Evolutionary conservation across 2,888 invertebrate genomes (phyloP).

Genomic region (Phlogophora meticulosa): DNA sequence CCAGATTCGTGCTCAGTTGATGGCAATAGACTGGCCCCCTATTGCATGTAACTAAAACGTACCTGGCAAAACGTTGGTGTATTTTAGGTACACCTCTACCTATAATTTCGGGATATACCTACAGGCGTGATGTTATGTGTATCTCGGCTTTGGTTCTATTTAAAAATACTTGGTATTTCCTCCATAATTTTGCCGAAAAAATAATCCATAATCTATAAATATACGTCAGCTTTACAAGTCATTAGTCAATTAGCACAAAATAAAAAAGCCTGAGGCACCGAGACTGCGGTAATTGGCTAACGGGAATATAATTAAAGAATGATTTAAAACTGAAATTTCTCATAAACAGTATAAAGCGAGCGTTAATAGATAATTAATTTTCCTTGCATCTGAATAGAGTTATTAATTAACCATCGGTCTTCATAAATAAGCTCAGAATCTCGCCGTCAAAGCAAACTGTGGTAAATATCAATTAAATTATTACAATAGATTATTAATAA

Average conservation of each 20-base stretch:
- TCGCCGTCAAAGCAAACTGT: not conserved
- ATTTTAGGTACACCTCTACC: no score
- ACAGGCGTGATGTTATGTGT: no score
- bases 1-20: no score
- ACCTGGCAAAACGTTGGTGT: no score
- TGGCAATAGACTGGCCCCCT: no score
- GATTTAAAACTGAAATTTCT: not conserved
- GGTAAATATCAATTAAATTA: not conserved
- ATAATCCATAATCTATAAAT: conserved; percentile 10
- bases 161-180: no score
- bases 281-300: not conserved
- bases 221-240: conserved; percentile 2
- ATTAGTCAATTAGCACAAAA: conserved; percentile 21
- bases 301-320: not conserved
- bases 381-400: not conserved
- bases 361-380: not conserved
- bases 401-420: not conserved
- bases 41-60: no score
- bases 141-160: no score
- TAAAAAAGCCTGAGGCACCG: not conserved
- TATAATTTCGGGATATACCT: no score
- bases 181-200: not conserved
- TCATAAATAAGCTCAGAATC: not conserved
- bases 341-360: no score
- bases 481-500: no score